Evolutionary conservation across 64 coral and sea anemone genomes (phyloP), one percentile per base, ranked within the genome.

Genomic region (Montipora foliosa): DNA sequence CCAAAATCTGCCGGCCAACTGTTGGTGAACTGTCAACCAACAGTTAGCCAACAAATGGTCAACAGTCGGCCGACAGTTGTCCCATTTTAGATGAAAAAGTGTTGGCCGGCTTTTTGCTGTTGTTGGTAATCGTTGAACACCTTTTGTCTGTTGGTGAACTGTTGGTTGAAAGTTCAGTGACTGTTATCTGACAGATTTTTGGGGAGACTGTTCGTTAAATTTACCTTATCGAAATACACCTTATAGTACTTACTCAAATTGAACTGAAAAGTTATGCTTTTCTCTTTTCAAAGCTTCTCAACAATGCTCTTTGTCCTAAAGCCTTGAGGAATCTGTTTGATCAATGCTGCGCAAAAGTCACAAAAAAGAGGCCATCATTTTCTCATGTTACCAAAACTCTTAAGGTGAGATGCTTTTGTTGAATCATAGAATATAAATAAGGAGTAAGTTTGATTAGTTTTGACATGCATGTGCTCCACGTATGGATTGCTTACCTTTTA

Each of bases 341-440:
- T 20, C 64, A 86, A 10, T 86, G 82, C 64, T 71, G 66, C 25
- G 67, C 66, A 71, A 86, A 49, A 24, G 19, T 49, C 4, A 5
- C 19, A 49, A 72, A 49, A 19, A 86, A 70, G 0, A 86, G 82
- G 20, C 82, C 82, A 14, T 21, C 19, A 71, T 46, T 71, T 8
- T 86, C 82, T 86, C 14, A 70, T 21, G 64, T 86, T 22, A 20
- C 37, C 8, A 86, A 86, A 86, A 86, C 82, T 24, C 82, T 86
- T 70, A 1, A 0, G 46, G 82, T 86, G 66, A 51, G 82, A 71
- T 12, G 61, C 61, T 16, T 64, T 12, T 64, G 11, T 4, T 14
- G 4, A 14, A 15, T 4, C 9, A 64, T 2, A 14, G 13, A 64
- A 64, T 14, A 15, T 12, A 15, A 64, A 11, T 12, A 57, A 57